phyloP scores from a whole-genome alignment of 2,888 invertebrate species.

The Monoplex corrugatus region DNA sequence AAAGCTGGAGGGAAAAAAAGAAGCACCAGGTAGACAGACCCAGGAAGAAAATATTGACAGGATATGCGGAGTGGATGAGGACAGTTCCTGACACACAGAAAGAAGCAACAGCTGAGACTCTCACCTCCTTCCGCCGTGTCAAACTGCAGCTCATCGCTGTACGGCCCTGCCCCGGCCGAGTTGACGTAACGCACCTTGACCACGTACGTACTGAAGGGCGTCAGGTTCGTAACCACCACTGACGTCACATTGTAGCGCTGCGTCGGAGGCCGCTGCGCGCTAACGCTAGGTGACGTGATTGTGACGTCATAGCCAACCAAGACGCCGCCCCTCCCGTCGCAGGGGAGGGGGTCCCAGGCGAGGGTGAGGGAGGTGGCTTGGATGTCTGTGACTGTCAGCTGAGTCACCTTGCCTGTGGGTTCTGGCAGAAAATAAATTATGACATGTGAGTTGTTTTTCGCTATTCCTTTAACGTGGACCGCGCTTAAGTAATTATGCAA shows the following conservation, averaged over 20 bases:
- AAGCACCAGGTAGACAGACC: too few relatives aligned
- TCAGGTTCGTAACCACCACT: conserved; percentile 49
- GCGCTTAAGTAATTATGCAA: too few relatives aligned
- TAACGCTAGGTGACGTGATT: conserved; percentile 12
- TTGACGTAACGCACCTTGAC: conserved; percentile 70
- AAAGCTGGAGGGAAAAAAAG: too few relatives aligned
- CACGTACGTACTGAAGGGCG: conserved; percentile 67
- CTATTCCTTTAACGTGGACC: too few relatives aligned
- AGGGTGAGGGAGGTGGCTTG: conserved; percentile 56
- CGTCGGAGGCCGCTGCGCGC: background rate
- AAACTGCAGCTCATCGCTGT: conserved; percentile 57
- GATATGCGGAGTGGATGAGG: too few relatives aligned
- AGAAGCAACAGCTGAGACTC: too few relatives aligned
- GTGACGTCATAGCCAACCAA: conserved; percentile 61
- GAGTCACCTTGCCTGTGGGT: conserved; percentile 60
- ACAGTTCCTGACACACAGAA: too few relatives aligned
- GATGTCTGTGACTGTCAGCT: conserved; percentile 49
- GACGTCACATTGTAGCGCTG: conserved; percentile 32
- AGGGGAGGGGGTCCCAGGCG: conserved; percentile 66
- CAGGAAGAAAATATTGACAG: too few relatives aligned
- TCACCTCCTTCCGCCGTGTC: conserved; percentile 71
- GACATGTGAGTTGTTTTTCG: too few relatives aligned
- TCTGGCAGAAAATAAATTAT: conserved; percentile 56
- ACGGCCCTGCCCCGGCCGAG: conserved; percentile 60
- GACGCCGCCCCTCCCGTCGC: conserved; percentile 66